Evolutionary conservation across 1,140 invertebrate species (phyloP), one percentile per base, ranked within the genome.

Genomic region (Pemphigus obesinymphae): DNA sequence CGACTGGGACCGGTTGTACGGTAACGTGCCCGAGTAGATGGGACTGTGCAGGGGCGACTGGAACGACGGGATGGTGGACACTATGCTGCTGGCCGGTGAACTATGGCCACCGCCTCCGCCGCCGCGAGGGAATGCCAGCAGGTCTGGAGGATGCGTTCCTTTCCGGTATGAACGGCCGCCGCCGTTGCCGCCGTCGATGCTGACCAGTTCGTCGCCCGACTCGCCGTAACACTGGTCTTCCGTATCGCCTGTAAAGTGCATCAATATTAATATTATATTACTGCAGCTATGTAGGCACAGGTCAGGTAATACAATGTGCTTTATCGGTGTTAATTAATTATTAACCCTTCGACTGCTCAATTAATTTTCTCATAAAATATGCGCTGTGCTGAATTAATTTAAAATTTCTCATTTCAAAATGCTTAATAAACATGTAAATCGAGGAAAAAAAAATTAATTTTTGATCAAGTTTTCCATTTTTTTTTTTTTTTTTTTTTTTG

Each of bases 21-120:
- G 92, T 63, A 94, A 84, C 2, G 92, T 93, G 83, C 91, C 90
- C 29, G 83, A 89, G 85, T 89, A 90, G 61, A 89, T 88, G 5
- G 89, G 90, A 48, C 88, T 90, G 83, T 88, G 88, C 26, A 89
- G 86, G 0, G 89, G 88, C 63, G 88, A 89, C 63, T 84, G 84
- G 48, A 88, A 88, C 86, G 94, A 93, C 11, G 92, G 92, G 8
- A 92, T 90, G n/a, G 93, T 93, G 1, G 92, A 93, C 17, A 92
- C 91, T 50, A 92, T 92, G 84, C 91, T 92, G 7, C 91, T 91
- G 83, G 91, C 91, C 20, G 92, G 92, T 11, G 92, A 92, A 73
- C 91, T 91, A 84, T 92, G 91, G 15, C 87, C 82, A 83, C 88
- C 88, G 13, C 63, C 20, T 10, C 92, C 86, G 58, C 58, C 58